phyloP scores from a whole-genome alignment of 2,113 vertebrate genomes.

The Corydoras sp. region DNA sequence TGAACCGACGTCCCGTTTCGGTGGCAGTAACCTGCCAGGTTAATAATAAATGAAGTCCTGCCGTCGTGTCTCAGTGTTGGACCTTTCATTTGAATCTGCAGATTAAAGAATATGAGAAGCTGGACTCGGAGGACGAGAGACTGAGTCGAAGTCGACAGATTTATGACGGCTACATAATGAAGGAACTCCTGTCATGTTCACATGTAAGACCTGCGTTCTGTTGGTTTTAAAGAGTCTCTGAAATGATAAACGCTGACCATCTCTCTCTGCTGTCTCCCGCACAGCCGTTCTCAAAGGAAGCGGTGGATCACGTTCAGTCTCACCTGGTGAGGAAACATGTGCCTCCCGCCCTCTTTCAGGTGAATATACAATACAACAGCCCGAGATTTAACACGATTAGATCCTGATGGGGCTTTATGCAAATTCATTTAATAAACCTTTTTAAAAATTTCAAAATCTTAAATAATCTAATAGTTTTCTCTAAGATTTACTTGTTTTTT shows the following conservation, averaged over 20 bases:
- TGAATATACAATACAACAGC: slow-evolving; percentile 49
- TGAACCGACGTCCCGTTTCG: too few relatives aligned
- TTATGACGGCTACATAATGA: slow-evolving; percentile 94
- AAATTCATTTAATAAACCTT: too few relatives aligned
- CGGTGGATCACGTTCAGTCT: slow-evolving; percentile 92
- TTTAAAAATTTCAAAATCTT: too few relatives aligned
- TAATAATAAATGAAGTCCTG: too few relatives aligned
- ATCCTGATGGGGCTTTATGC: too few relatives aligned
- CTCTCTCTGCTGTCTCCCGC: too few relatives aligned
- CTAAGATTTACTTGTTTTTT: background rate
- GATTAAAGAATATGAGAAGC: slow-evolving; percentile 93
- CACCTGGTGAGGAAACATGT: slow-evolving; percentile 89
- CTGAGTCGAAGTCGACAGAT: slow-evolving; percentile 84
- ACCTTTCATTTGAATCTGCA: slow-evolving; percentile 37
- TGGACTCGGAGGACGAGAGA: slow-evolving; percentile 88
- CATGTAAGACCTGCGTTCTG: slow-evolving; percentile 68
- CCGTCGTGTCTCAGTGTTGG: too few relatives aligned
- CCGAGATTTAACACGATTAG: too few relatives aligned
- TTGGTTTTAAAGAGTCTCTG: background rate
- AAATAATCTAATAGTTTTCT: too few relatives aligned
- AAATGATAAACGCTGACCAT: too few relatives aligned
- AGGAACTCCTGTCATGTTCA: slow-evolving; percentile 92
- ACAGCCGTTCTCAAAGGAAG: slow-evolving; percentile 90
- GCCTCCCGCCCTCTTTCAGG: slow-evolving; percentile 89
- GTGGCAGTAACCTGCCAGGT: too few relatives aligned